A percentile compares a stretch with the other conserved stretches of the same genome.
phyloP scores from a whole-genome alignment of 2,888 invertebrate genomes.

The Nomada fucata region DNA sequence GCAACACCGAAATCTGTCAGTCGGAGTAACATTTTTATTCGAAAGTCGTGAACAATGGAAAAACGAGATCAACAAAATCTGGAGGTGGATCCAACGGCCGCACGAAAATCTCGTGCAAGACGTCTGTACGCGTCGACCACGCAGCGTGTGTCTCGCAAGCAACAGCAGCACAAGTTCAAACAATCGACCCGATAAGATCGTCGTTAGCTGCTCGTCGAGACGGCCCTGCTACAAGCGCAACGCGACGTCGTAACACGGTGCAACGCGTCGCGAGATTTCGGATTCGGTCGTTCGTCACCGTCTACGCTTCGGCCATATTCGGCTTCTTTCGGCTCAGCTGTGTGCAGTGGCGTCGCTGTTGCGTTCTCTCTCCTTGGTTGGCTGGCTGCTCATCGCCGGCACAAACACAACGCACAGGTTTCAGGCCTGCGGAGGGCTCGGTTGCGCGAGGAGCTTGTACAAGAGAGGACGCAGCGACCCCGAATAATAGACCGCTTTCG shows the following conservation, averaged over 20 bases:
- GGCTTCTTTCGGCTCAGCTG: conserved; percentile 52
- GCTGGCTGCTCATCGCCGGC: conserved; percentile 58
- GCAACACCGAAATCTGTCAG: background rate
- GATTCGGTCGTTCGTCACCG: conserved; percentile 55
- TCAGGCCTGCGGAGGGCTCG: conserved; percentile 25
- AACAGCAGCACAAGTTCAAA: conserved; percentile 48
- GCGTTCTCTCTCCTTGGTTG: conserved; percentile 36
- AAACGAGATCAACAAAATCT: background rate
- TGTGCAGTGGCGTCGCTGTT: conserved; percentile 39
- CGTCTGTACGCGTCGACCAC: conserved; percentile 17
- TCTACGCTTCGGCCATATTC: conserved; percentile 45
- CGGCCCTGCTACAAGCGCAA: conserved; percentile 58
- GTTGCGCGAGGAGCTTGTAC: conserved; percentile 31
- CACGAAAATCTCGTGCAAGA: conserved; percentile 14
- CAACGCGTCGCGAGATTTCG: conserved; percentile 67
- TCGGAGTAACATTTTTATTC: background rate
- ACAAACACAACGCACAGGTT: conserved; percentile 45
- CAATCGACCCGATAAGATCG: conserved; percentile 55
- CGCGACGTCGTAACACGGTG: conserved; percentile 69
- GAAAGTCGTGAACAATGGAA: too few relatives aligned
- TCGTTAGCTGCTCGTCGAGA: conserved; percentile 43
- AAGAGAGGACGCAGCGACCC: conserved; percentile 70
- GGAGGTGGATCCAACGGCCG: background rate
- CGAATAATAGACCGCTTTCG: conserved; percentile 77
- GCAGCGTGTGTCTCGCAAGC: conserved; percentile 25